Evolutionary conservation across 1,140 invertebrate genomes (phyloP).

Genomic region (Drosophila ohnishii): DNA sequence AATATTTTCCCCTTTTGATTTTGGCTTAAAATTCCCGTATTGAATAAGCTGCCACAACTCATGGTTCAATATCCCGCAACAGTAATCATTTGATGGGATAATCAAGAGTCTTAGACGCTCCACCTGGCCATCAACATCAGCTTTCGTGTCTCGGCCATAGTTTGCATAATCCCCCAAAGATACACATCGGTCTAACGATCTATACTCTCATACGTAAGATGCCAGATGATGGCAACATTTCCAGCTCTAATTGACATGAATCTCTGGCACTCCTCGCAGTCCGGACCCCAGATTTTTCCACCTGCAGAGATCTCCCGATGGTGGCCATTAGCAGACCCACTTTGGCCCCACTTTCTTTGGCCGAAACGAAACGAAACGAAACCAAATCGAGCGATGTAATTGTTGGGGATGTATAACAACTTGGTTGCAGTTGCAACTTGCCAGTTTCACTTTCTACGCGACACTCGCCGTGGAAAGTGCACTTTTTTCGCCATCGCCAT

Average conservation of each 20-base stretch:
- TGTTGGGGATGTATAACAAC: constrained; percentile 69
- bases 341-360: constrained; percentile 65
- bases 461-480: constrained; percentile 76
- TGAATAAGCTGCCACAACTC: background rate
- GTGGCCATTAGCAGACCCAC: constrained; percentile 50
- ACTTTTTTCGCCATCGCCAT: constrained; percentile 35
- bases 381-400: constrained; percentile 67
- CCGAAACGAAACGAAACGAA: constrained; percentile 45
- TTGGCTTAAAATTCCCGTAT: background rate
- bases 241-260: constrained; percentile 49
- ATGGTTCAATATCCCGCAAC: constrained; percentile 22
- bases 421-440: constrained; percentile 39
- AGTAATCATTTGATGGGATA: constrained; percentile 37
- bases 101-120: constrained; percentile 21
- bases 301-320: constrained; percentile 14
- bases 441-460: constrained; percentile 74
- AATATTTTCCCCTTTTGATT: background rate
- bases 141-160: constrained; percentile 28
- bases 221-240: constrained; percentile 41
- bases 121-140: constrained; percentile 3
- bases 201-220: constrained; percentile 45
- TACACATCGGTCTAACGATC: constrained; percentile 35
- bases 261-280: constrained; percentile 20
- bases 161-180: constrained; percentile 47
- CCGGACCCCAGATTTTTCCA: constrained; percentile 18